A percentile compares a stretch with the other conserved stretches of the same genome.
Conservation (phyloP, 2,113 vertebrate species). For the Trematomus loennbergii region DNA sequence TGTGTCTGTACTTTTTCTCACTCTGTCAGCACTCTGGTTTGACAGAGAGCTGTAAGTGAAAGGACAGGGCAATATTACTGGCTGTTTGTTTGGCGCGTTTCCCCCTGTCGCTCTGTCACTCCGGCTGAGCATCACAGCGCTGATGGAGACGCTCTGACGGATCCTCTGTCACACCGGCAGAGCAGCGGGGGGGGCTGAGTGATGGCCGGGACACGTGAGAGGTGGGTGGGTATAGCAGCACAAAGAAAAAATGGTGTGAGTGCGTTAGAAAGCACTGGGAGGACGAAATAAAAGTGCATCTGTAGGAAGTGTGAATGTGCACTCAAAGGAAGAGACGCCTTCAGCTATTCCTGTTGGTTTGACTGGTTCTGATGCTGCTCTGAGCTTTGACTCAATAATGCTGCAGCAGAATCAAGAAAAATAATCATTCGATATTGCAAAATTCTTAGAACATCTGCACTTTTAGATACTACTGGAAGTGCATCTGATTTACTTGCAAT, state of each 20-base stretch:
- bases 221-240: slow-evolving; percentile 45
- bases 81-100: slow-evolving; percentile 72
- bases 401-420: not conserved
- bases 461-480: too few relatives aligned
- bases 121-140: slow-evolving; percentile 68
- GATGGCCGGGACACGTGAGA: slow-evolving; percentile 67
- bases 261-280: slow-evolving; percentile 36
- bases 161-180: slow-evolving; percentile 68
- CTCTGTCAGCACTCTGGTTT: slow-evolving; percentile 68
- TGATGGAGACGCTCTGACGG: slow-evolving; percentile 68
- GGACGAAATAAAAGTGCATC: not conserved
- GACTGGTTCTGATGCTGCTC: slow-evolving; percentile 27
- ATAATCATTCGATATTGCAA: too few relatives aligned
- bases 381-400: too few relatives aligned
- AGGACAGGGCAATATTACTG: slow-evolving; percentile 74
- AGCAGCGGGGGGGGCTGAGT: slow-evolving; percentile 54
- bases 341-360: slow-evolving; percentile 56
- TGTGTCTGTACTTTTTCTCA: slow-evolving; percentile 51
- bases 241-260: slow-evolving; percentile 1
- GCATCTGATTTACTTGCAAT: too few relatives aligned
- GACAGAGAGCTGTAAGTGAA: slow-evolving; percentile 64
- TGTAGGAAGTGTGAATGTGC: slow-evolving; percentile 11
- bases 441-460: too few relatives aligned
- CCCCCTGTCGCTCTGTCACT: slow-evolving; percentile 69
- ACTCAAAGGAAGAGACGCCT: slow-evolving; percentile 50